phyloP scores from a whole-genome alignment of 2,888 invertebrate genomes.

The Salticus scenicus region DNA sequence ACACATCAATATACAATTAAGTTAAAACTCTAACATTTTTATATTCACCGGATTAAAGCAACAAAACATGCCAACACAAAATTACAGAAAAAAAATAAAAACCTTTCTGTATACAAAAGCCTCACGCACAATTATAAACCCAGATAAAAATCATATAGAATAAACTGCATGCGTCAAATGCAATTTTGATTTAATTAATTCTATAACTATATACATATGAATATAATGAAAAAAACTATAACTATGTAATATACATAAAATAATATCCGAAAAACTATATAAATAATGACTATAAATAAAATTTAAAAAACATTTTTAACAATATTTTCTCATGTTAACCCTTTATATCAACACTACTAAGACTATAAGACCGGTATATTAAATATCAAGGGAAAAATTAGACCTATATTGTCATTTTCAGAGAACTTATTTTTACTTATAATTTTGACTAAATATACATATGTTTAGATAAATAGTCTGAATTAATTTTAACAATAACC shows the following conservation, averaged over 20 bases:
- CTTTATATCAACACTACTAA: neutral
- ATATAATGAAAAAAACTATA: neutral
- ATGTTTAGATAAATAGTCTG: too few species aligned
- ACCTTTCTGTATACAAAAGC: neutral
- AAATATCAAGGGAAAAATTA: too few species aligned
- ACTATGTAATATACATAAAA: too few species aligned
- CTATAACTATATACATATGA: slow-evolving; percentile 25
- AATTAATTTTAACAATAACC: too few species aligned
- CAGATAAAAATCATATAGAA: neutral
- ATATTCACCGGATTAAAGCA: neutral
- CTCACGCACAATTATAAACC: neutral
- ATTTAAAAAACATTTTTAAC: neutral
- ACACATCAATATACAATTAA: neutral
- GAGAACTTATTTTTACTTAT: too few species aligned
- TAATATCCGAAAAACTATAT: too few species aligned
- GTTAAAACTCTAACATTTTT: neutral
- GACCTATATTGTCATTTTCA: too few species aligned
- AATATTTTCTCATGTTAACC: too few species aligned
- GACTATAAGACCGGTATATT: too few species aligned
- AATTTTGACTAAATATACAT: too few species aligned
- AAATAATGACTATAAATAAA: neutral
- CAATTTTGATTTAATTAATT: too few species aligned
- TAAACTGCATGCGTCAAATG: neutral
- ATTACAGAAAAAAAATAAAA: neutral
- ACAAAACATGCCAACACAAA: neutral